Evolutionary conservation across 64 coral and sea anemone species (phyloP), one percentile per base, ranked within the genome.

Genomic region (Stichodactyla helianthus): DNA sequence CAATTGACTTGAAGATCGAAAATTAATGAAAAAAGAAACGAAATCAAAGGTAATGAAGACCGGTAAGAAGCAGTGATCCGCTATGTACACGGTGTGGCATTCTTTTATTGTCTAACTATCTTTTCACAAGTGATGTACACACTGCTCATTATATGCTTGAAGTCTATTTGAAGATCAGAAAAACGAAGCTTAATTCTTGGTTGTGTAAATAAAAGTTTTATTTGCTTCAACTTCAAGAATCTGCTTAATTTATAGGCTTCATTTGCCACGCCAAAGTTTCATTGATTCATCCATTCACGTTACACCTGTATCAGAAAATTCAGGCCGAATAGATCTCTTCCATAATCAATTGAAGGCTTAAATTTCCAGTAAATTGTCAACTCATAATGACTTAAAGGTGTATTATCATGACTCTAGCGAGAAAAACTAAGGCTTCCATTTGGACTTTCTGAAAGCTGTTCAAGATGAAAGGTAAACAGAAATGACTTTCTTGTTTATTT

Each of bases 51-150:
- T 31, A 27, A 74, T 74, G 68, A 74, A 13, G 68, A 23, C n/a
- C 63, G 63, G 19, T 20, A 67, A 68, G n/a, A 44, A 50, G 50
- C 15, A 81, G 31, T 51, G 78, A 81, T 81, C 78, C 78, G 78
- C 35, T 51, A 81, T 81, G 78, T 52, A 54, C 35, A 81, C 78
- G 52, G 78, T 53, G 52, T 52, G 78, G 19, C 52, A n/a, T 23
- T 8, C 12, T 26, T 6, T n/a, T 31, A 27, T 27, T 74, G 68
- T 74, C 68, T 35, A 11, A 5, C 1, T 22, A 18, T 10, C 9
- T 59, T 10, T 22, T n/a, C 9, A 22, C 25, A 13, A 31, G 27
- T 74, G 10, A 31, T 12, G 25, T 74, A 74, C 31, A 27, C 25
- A 31, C 7, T 74, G 23, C 23, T 23, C 23, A 31, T 74, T 74